Base-by-base conservation (phyloP, 2,888 invertebrate genomes). In the Melipona bicolor region DNA sequence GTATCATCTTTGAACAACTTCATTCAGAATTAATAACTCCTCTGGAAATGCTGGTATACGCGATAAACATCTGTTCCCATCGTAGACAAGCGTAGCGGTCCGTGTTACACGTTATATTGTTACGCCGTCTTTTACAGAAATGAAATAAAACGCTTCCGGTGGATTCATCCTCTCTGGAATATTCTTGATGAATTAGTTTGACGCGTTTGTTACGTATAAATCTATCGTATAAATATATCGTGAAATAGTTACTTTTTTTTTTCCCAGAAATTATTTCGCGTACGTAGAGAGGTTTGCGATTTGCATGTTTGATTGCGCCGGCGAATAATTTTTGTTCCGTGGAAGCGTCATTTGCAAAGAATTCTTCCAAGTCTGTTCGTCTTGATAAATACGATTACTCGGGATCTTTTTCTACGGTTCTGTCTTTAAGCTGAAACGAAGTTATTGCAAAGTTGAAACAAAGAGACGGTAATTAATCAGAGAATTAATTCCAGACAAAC, bases 1-100 rank as follows among this genome's bases (percentile, higher is more conserved):
- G 50, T 43, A 56, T 65, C 27, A 70, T 65, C 56, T 77, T 27
- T 56, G 64, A 56, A 50, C 49, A 77, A 75, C 70, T 62, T 77
- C 69, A 56, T 56, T 65, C 65, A 21, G 21, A 36, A 65, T 65
- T 64, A 50, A 70, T 65, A 56, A 70, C 50, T 80, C 50, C 32
- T 11, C 19, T 19, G 56, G 50, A 77, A 62, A 27, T 24, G 50
- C 52, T 9, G n/a, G 56, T 43, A 71, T 56, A 59, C 24, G 70
- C 32, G 69, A 32, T 69, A 54, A 69, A 69, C n/a, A 62, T 50
- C 49, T 21, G 27, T 50, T 49, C 9, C n/a, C 36, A 50, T 62
- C 32, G 72, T 9, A 62, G 49, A 72, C 61, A 50, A 70, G 13
- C 52, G 15, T 52, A n/a, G 13, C 36, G 32, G 15, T n/a, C 24